A percentile compares a stretch with the other conserved stretches of the same genome.
Evolutionary conservation across 2,888 invertebrate genomes (phyloP).

Genomic region (Acanthosepion lycidas): DNA sequence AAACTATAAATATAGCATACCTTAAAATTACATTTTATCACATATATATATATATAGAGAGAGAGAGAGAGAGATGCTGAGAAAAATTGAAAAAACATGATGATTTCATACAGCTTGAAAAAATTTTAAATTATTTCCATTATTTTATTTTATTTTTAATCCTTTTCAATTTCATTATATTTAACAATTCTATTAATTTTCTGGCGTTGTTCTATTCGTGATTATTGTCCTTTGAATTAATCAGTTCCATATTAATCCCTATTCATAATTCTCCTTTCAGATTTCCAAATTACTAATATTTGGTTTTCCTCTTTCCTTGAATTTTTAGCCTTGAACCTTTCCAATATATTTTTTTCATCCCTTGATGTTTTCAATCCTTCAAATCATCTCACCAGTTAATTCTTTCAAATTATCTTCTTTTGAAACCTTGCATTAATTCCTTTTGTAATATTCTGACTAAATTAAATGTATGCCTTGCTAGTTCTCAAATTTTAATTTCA

Average conservation of each 20-base stretch:
- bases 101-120: no score
- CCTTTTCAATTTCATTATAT: no score
- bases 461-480: not conserved
- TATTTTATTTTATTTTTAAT: no score
- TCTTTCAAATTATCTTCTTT: not conserved
- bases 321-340: not conserved
- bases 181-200: not conserved
- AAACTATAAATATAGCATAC: no score
- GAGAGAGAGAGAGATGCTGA: no score
- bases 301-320: not conserved
- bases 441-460: not conserved
- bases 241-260: not conserved
- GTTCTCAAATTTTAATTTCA: not conserved
- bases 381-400: not conserved
- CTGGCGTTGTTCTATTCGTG: not conserved
- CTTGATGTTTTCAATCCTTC: not conserved
- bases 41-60: no score
- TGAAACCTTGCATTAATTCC: not conserved
- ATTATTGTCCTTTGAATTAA: not conserved
- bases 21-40: no score
- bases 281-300: not conserved
- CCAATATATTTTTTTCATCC: not conserved
- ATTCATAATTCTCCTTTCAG: not conserved
- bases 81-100: no score
- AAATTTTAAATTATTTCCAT: no score